Percentiles rank a stretch among this genome's conserved stretches.
Evolutionary conservation across 2,888 invertebrate species (phyloP).

Genomic region (Liopterus haemorrhoidalis): DNA sequence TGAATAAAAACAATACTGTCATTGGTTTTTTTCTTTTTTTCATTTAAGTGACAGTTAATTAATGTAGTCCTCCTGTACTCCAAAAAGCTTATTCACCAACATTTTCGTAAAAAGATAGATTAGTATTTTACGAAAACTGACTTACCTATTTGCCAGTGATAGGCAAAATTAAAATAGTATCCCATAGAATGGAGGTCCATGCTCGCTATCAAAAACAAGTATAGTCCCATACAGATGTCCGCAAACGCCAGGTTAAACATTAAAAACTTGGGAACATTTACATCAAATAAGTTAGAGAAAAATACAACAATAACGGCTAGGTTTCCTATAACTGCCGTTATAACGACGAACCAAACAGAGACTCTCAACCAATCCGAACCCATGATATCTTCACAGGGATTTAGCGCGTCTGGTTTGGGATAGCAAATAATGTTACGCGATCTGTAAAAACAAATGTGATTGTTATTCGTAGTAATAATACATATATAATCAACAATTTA

Average conservation of each 20-base stretch:
- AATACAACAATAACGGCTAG: conserved; percentile 74
- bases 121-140: conserved; percentile 8
- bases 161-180: conserved; percentile 84
- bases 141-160: conserved; percentile 77
- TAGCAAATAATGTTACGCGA: conserved; percentile 58
- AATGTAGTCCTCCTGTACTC: too few species aligned
- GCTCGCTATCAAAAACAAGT: conserved; percentile 74
- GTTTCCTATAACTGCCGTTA: conserved; percentile 78
- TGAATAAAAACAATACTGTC: too few species aligned
- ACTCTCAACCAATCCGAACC: conserved; percentile 70
- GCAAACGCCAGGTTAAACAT: conserved; percentile 82
- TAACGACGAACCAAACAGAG: conserved; percentile 81
- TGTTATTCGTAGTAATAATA: background rate
- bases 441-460: too few species aligned
- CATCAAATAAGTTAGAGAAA: conserved; percentile 54
- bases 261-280: conserved; percentile 62
- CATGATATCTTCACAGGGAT: conserved; percentile 88
- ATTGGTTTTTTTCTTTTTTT: too few species aligned
- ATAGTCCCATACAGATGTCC: conserved; percentile 82
- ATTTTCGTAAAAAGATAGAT: background rate
- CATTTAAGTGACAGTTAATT: too few species aligned
- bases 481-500: conserved; percentile 28
- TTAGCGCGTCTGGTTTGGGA: conserved; percentile 73
- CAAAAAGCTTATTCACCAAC: background rate
- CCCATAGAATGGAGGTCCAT: conserved; percentile 80